Conservation (phyloP, 2,113 vertebrate genomes). For the Grammomys dolichurus region DNA sequence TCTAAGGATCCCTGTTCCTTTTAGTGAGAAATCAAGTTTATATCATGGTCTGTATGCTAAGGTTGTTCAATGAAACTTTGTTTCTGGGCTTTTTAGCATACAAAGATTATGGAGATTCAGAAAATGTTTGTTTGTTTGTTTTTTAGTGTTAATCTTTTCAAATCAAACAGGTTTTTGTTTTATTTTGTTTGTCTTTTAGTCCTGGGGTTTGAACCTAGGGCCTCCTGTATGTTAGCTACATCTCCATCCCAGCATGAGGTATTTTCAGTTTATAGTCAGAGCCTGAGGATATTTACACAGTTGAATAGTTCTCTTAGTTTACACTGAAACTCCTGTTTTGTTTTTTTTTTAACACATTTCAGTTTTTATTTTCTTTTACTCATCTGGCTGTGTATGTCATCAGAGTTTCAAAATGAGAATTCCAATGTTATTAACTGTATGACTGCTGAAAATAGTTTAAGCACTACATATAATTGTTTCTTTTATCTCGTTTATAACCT, state of each 20-base stretch:
- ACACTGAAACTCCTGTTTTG: neutral
- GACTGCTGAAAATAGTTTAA: neutral
- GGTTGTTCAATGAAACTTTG: neutral
- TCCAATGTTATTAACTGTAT: neutral
- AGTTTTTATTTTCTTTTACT: neutral
- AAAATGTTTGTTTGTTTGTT: neutral
- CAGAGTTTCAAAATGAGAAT: conserved; percentile 13
- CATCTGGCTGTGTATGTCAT: neutral
- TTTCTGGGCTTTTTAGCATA: neutral
- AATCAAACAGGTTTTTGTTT: neutral
- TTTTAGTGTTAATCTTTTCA: neutral
- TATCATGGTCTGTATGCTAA: neutral
- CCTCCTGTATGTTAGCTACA: neutral
- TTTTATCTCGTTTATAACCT: neutral
- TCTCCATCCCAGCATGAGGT: neutral
- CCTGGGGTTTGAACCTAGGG: neutral
- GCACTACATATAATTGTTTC: neutral
- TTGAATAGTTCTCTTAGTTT: conserved; percentile 15
- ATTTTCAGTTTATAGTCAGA: conserved; percentile 9
- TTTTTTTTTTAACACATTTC: neutral
- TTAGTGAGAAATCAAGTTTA: neutral
- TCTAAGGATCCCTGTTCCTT: neutral
- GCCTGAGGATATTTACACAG: conserved; percentile 11
- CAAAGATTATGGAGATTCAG: neutral
- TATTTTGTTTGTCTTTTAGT: neutral